Percentiles rank a stretch among this genome's conserved stretches.
Evolutionary conservation across 2,113 vertebrate species (phyloP).

Genomic region (Tangachromis dhanisi): DNA sequence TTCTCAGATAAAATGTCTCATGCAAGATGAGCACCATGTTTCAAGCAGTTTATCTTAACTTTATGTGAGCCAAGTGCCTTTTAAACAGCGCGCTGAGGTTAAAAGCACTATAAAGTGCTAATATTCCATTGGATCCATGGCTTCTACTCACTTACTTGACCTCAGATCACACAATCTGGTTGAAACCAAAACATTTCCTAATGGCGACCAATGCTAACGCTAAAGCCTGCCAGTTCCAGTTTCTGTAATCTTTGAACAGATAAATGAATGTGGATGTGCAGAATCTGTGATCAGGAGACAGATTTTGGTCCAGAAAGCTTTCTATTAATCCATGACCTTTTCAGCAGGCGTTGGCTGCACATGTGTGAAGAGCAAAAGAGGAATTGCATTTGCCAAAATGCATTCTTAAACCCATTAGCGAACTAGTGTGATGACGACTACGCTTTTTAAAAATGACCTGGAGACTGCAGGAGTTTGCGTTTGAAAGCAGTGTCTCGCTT

Average conservation of each 20-base stretch:
- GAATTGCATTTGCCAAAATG: neutral
- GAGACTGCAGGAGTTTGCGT: neutral
- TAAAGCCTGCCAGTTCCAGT: neutral
- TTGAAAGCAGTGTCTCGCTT: neutral
- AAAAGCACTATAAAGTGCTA: neutral
- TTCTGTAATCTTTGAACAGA: neutral
- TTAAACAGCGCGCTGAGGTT: neutral
- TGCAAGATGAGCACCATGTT: neutral
- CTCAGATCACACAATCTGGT: neutral
- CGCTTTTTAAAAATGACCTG: neutral
- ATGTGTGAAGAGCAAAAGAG: neutral
- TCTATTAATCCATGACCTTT: neutral
- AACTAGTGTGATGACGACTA: neutral
- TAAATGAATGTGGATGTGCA: neutral
- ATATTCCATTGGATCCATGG: neutral
- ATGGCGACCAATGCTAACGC: neutral
- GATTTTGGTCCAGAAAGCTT: neutral
- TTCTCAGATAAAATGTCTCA: neutral
- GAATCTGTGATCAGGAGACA: neutral
- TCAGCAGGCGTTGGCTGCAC: neutral
- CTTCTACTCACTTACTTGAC: neutral
- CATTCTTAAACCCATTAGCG: neutral
- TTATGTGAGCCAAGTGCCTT: neutral
- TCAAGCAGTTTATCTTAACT: neutral
- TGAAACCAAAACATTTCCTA: neutral